Evolutionary conservation across 2,888 invertebrate species (phyloP).

Genomic region (Cosmia pyralina): DNA sequence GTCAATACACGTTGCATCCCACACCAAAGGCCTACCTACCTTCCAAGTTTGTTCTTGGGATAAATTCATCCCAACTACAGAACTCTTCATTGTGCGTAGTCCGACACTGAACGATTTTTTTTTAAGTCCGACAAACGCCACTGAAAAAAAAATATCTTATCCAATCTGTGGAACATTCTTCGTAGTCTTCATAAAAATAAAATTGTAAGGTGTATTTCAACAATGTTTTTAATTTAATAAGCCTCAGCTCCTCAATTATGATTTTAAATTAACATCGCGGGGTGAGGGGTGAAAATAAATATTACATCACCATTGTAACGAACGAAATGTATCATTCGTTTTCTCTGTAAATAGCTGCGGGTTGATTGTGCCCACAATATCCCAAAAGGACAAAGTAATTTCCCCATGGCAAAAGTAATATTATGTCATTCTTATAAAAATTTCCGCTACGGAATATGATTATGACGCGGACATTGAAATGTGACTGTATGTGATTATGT

Average conservation of each 20-base stretch:
- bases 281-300: conserved; percentile 28
- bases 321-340: conserved; percentile 46
- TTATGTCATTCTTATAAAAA: conserved; percentile 71
- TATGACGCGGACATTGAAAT: conserved; percentile 61
- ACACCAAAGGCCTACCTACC: too few relatives aligned
- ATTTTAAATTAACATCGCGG: not conserved
- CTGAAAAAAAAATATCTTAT: not conserved
- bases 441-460: conserved; percentile 70
- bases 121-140: not conserved
- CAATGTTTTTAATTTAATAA: too few relatives aligned
- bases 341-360: conserved; percentile 50
- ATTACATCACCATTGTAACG: conserved; percentile 39
- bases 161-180: not conserved
- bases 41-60: too few relatives aligned
- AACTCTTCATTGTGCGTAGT: too few relatives aligned
- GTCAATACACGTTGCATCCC: too few relatives aligned
- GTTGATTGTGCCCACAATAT: conserved; percentile 63
- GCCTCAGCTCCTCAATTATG: not conserved
- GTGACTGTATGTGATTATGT: not conserved
- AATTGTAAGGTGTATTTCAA: not conserved
- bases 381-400: conserved; percentile 71
- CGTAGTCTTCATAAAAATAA: not conserved
- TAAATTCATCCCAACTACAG: too few relatives aligned
- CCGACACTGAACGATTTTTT: too few relatives aligned
- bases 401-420: conserved; percentile 74